Base-by-base conservation (phyloP, 2,797 vertebrate species). In the Astyanax mexicanus region DNA sequence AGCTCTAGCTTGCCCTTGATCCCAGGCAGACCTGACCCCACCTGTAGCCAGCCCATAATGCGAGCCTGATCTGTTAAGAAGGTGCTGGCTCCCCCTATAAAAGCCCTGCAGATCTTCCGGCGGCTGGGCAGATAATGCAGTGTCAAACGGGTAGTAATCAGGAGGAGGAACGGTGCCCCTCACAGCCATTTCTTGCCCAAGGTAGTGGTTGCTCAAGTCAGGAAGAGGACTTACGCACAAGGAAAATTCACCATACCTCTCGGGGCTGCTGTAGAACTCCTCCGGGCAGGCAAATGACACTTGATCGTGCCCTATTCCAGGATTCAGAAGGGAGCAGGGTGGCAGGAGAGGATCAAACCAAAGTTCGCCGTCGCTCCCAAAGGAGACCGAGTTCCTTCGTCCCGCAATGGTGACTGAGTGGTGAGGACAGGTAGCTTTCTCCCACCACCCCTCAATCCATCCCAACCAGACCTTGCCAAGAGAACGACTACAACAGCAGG, bases 131-230 rank as follows among this genome's bases (percentile, higher is more conserved):
- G 91, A 88, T 74, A 94, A 80, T 0, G 93, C 79, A 0, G 89
- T 81, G 23, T 96, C 93, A 2, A 90, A 77, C 0, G 92, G 84
- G 85, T 95, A 96, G 87, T 95, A 95, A 90, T 97, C 96, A 84
- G 92, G 95, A 6, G 91, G 89, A 0, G 92, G 94, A 77, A 93
- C 84, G 19, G 94, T 88, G 44, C 90, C 72, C 5, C 90, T 90
- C 9, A 89, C 91, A 0, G 94, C 90, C 94, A 97, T 94, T 74
- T 85, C 76, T 79, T 91, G 92, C 35, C 88, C 89, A 68, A 90
- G 86, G 87, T 95, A 91, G n/a, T 91, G 89, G 83, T 88, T 89
- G 81, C 83, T 3, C 1, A 94, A 89, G 82, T 96, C 92, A 0
- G 94, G 92, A 10, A 86, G 85, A 0, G 94, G 94, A 75, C 79